phyloP scores from a whole-genome alignment of 37 sponge, comb jelly and placozoan genomes.

The Petrosia ficiformis region DNA sequence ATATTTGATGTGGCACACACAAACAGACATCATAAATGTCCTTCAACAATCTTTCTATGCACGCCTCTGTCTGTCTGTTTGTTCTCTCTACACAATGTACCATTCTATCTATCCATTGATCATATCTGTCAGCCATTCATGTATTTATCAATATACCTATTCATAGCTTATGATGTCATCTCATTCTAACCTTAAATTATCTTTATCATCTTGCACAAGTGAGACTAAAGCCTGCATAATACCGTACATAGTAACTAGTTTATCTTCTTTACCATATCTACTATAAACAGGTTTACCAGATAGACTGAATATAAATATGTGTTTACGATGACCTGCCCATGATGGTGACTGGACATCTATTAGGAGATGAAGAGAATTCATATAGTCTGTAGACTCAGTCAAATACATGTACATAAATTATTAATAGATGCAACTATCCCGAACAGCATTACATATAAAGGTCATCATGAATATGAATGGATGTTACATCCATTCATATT shows the following conservation, averaged over 20 bases:
- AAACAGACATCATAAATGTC: too few relatives aligned
- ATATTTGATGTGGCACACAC: too few relatives aligned
- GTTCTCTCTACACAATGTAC: background rate
- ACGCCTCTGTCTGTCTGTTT: background rate
- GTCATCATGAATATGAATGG: background rate
- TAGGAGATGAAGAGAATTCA: background rate
- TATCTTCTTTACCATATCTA: conserved; percentile 93
- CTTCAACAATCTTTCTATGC: background rate
- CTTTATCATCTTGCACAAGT: conserved; percentile 86
- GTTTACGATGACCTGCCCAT: conserved; percentile 83
- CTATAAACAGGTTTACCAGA: conserved; percentile 97
- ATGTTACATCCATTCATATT: too few relatives aligned
- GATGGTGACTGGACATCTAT: conserved; percentile 74
- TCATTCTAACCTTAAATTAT: conserved; percentile 59
- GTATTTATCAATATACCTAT: background rate
- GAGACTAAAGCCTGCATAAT: conserved; percentile 98
- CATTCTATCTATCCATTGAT: background rate
- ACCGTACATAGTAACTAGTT: conserved; percentile 89
- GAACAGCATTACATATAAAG: background rate
- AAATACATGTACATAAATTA: background rate
- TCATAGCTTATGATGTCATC: background rate
- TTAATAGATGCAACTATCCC: background rate
- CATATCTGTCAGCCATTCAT: background rate
- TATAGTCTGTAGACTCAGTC: background rate
- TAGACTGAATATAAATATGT: conserved; percentile 85